Base-by-base conservation (phyloP, 35 echinoderm and acorn worm species). In the Acanthaster planci region DNA sequence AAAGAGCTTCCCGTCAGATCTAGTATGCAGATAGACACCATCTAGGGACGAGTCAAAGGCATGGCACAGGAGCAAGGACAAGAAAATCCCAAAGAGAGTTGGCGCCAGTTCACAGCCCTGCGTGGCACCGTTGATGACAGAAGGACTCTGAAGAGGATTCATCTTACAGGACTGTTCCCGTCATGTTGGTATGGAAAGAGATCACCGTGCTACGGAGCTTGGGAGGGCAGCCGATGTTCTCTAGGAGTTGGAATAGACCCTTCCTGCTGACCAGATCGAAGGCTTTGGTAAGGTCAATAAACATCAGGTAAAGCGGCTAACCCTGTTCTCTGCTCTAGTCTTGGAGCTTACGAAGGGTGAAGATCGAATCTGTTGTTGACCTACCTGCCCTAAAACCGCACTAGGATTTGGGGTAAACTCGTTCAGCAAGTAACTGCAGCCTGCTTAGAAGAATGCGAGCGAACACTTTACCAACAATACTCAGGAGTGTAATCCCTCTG, bases 251-350 rank as follows among this genome's bases (percentile, higher is more conserved):
- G 42, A 83, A 90, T 23, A 90, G 59, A 22, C 36, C 39, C 21
- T 82, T 90, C 72, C 80, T 82, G 38, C 80, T 84, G 40, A 90
- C 80, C 18, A 84, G 40, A 29, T 90, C 60, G 52, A 90, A 90
- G 16, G 75, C 85, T 75, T 87, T 87, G 21, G 84, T 86, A 5
- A 86, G 51, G 26, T 86, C 72, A 12, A 77, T 77, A 53, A 86
- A 86, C 14, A 67, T 67, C 2, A 77, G 30, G 42, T 86, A 91
- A 5, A 86, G 82, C 30, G 82, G 29, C 47, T 51, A 12, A 16
- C 57, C 14, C 15, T 86, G 40, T 37, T 90, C 88, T 84, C 88
- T 84, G 82, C 82, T 86, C 38, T 90, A 85, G 17, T 90, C 88
- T 39, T 90, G 82, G 16, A 90, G 59, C 51, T 90, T 81, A 1